Percentiles rank a stretch among this genome's conserved stretches.
phyloP scores from a whole-genome alignment of 2,113 vertebrate genomes.

The Terrapene triunguis region DNA sequence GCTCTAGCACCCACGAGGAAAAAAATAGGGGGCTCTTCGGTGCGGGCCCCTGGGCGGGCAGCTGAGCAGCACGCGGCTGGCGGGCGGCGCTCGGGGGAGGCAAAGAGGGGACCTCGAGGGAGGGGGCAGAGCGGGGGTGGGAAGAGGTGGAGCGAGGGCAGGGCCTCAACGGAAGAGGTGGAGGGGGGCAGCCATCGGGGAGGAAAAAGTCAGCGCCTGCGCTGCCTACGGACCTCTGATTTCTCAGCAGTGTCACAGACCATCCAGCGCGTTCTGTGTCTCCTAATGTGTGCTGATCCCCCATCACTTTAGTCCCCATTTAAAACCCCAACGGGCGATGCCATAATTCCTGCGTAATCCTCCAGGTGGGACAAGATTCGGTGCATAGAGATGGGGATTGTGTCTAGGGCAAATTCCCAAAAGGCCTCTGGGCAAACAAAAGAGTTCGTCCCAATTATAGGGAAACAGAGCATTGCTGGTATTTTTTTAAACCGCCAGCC shows the following conservation, averaged over 20 bases:
- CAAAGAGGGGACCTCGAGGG: too few species aligned
- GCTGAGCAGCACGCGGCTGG: too few species aligned
- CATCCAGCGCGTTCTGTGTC: neutral
- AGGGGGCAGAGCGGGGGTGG: too few species aligned
- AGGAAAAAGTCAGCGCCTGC: too few species aligned
- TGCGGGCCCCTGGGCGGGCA: too few species aligned
- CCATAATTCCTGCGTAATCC: neutral
- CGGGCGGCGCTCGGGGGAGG: too few species aligned
- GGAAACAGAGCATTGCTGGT: neutral
- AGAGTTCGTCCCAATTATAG: neutral
- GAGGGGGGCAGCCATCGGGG: too few species aligned
- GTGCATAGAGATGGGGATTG: neutral
- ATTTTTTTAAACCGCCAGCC: neutral
- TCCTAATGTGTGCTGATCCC: neutral
- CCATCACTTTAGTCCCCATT: neutral
- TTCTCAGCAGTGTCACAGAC: neutral
- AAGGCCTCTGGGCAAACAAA: neutral
- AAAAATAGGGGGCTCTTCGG: too few species aligned
- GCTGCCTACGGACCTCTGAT: neutral
- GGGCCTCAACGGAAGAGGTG: too few species aligned
- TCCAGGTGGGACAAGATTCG: neutral
- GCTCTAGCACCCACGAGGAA: too few species aligned
- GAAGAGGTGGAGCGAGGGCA: too few species aligned
- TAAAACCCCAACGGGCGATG: neutral
- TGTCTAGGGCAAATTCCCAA: neutral